Percentiles rank a stretch among this genome's conserved stretches.
Conservation (phyloP, 2,888 invertebrate species). For the Desoria tigrina region DNA sequence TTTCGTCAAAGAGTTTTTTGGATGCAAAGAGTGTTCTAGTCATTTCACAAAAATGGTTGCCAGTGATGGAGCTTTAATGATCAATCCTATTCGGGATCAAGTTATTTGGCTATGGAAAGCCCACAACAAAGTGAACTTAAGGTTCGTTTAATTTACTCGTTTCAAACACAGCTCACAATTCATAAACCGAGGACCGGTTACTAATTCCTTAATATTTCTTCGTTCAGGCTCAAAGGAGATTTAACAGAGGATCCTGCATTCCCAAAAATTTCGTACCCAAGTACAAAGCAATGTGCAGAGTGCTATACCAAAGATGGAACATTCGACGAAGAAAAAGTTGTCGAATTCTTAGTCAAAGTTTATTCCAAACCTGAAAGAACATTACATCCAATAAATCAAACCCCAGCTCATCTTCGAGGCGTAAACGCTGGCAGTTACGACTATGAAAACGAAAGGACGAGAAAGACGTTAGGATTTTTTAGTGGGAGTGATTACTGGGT, state of each 20-base stretch:
- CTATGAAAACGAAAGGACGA: too few species aligned
- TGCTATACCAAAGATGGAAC: conserved; percentile 63
- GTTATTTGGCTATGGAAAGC: conserved; percentile 92
- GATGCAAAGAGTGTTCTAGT: conserved; percentile 83
- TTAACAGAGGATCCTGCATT: conserved; percentile 83
- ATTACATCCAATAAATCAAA: conserved; percentile 9
- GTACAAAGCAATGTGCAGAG: conserved; percentile 66
- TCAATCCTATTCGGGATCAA: conserved; percentile 48
- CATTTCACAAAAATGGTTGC: conserved; percentile 87
- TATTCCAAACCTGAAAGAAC: conserved; percentile 56
- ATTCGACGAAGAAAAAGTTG: conserved; percentile 69
- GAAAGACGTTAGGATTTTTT: conserved; percentile 56
- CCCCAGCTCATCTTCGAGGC: background rate
- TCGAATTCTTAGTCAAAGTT: conserved; percentile 65
- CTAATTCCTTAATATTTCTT: background rate
- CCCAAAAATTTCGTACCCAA: conserved; percentile 88
- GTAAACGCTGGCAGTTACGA: background rate
- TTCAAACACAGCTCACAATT: background rate
- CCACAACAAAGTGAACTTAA: conserved; percentile 88
- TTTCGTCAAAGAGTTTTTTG: conserved; percentile 89
- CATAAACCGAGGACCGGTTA: too few species aligned
- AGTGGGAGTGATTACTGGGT: conserved; percentile 72
- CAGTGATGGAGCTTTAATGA: conserved; percentile 62
- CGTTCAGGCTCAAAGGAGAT: conserved; percentile 70
- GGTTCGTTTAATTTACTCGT: conserved; percentile 57